These are phyloP conservation scores for Gallinago undulata DNA, from an alignment of 2,113 vertebrate genomes.

Conservation along the genomic window DNA sequence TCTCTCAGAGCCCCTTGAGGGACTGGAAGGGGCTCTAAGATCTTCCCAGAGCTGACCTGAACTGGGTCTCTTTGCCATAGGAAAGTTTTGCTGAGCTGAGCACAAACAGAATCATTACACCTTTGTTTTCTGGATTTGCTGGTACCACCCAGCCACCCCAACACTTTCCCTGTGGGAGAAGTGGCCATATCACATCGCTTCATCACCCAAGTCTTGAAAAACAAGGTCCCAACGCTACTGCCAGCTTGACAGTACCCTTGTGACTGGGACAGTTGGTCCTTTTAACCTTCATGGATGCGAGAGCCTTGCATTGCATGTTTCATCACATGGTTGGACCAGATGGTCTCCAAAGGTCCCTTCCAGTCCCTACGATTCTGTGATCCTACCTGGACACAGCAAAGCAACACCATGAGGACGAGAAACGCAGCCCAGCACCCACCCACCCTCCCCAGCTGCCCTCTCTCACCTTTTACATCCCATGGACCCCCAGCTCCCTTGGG, in stretches of 20 bases:
- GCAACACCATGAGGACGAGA: not conserved
- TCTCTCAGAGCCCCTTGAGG: too few species aligned
- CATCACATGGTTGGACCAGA: not conserved
- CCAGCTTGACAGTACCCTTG: not conserved
- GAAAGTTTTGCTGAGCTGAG: not conserved
- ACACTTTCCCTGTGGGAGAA: not conserved
- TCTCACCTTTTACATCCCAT: not conserved
- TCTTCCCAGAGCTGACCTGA: not conserved
- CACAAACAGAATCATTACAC: not conserved
- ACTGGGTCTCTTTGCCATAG: accelerated
- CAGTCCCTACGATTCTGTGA: too few species aligned
- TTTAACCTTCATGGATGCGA: not conserved
- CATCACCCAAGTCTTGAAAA: not conserved
- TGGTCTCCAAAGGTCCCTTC: too few species aligned
- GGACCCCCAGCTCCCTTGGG: not conserved
- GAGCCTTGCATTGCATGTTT: not conserved
- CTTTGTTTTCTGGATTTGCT: not conserved
- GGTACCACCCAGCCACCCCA: not conserved
- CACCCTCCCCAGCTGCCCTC: not conserved
- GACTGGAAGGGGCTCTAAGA: too few species aligned
- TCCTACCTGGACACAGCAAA: not conserved
- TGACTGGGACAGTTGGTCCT: not conserved
- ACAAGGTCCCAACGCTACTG: not conserved
- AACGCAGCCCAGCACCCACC: not conserved
- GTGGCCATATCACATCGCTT: not conserved